These are phyloP conservation scores for Oppia nitens DNA, from an alignment of 1,140 invertebrate species.

Conservation along the genomic window DNA sequence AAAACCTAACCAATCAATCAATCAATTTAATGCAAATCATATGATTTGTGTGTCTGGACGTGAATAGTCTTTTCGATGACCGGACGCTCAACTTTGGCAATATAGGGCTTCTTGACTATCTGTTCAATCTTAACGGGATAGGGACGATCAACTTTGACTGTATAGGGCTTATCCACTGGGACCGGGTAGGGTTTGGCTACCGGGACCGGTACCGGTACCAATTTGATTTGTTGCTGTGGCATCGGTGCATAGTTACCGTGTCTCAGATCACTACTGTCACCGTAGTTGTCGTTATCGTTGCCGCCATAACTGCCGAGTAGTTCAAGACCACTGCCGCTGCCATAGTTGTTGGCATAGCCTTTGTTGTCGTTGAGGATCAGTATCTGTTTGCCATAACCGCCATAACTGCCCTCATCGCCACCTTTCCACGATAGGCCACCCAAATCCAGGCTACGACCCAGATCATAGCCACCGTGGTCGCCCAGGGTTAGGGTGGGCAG, in stretches of 20 bases:
- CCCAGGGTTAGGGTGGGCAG: too few relatives aligned
- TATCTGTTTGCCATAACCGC: background rate
- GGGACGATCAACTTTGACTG: background rate
- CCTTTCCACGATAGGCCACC: too few relatives aligned
- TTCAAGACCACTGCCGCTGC: background rate
- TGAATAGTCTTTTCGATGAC: slow-evolving; percentile 5
- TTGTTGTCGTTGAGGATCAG: too few relatives aligned
- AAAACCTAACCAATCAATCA: too few relatives aligned
- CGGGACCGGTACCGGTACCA: slow-evolving; percentile 8
- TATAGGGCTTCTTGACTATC: background rate
- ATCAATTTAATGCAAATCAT: too few relatives aligned
- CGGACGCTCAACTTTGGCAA: slow-evolving; percentile 5
- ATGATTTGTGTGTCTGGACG: too few relatives aligned
- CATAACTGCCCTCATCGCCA: background rate
- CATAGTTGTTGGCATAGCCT: background rate
- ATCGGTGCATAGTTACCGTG: slow-evolving; percentile 1
- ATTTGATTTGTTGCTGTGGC: slow-evolving; percentile 2
- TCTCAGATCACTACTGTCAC: slow-evolving; percentile 3
- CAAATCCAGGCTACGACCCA: too few relatives aligned
- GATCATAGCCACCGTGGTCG: too few relatives aligned
- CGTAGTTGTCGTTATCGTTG: background rate
- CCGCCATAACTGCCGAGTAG: background rate
- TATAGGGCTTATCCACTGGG: slow-evolving; percentile 9
- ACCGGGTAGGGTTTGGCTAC: background rate
- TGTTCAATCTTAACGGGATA: slow-evolving; percentile 8